Percentiles rank a stretch among this genome's conserved stretches.
Evolutionary conservation across 2,797 vertebrate genomes (phyloP).

Genomic region (Danionella dracula): DNA sequence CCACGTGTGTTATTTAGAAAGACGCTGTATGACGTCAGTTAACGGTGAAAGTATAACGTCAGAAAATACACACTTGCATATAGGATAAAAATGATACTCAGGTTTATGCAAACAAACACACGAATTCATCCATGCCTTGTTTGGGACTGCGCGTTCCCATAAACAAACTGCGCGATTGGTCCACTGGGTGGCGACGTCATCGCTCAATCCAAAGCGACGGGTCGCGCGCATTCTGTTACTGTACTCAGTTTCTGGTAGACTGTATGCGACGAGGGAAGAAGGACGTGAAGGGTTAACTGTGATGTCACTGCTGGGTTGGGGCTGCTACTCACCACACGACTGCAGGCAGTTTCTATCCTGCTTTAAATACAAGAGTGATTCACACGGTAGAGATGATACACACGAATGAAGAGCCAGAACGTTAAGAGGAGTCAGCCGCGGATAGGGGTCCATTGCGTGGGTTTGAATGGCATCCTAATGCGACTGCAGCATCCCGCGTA

Average conservation of each 20-base stretch:
- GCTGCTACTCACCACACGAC: not conserved
- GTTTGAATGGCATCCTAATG: conserved; percentile 6
- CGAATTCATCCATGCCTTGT: too few relatives aligned
- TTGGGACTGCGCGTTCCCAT: not conserved
- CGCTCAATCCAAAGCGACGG: not conserved
- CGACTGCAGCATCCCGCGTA: conserved; percentile 30
- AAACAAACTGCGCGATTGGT: conserved; percentile 13
- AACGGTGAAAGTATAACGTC: too few relatives aligned
- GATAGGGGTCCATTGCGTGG: conserved; percentile 1
- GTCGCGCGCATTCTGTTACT: not conserved
- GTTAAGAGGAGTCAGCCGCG: not conserved
- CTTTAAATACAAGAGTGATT: conserved; percentile 27
- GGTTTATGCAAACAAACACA: too few relatives aligned
- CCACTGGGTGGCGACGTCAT: not conserved
- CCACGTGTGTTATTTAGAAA: not conserved
- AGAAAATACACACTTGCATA: too few relatives aligned
- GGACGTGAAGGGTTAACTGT: conserved; percentile 22
- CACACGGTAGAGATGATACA: not conserved
- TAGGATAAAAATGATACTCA: too few relatives aligned
- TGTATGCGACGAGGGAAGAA: not conserved
- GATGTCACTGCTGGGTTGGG: conserved; percentile 33
- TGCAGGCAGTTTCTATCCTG: conserved; percentile 27
- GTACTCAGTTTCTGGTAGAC: not conserved
- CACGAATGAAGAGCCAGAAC: not conserved
- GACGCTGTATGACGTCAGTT: too few relatives aligned